Conservation (phyloP, 2,113 vertebrate species). For the Odocoileus virginianus region DNA sequence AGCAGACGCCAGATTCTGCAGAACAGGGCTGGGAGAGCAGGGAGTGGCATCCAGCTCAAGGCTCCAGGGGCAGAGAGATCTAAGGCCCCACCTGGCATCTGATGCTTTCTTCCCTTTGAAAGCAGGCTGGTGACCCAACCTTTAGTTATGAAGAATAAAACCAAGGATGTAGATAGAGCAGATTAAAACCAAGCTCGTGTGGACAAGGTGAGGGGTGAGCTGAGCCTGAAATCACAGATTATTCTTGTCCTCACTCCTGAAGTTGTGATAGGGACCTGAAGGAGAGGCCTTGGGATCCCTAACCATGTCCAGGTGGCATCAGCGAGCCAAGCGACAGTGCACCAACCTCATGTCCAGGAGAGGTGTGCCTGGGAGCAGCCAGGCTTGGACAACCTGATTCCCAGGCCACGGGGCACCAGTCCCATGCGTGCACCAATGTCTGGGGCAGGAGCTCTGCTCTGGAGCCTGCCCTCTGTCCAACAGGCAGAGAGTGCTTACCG, state of each 20-base stretch:
- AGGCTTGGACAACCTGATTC: too few species aligned
- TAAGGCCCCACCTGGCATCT: neutral
- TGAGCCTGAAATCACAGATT: neutral
- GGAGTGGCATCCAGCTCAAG: neutral
- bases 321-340: fast-evolving
- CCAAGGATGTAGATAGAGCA: neutral
- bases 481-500: neutral
- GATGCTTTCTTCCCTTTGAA: neutral
- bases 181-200: neutral
- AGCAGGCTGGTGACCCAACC: neutral
- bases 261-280: neutral
- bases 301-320: neutral
- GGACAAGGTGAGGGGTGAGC: neutral
- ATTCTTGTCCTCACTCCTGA: neutral
- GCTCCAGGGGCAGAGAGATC: neutral
- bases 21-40: neutral
- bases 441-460: neutral
- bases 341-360: neutral
- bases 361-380: neutral
- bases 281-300: neutral
- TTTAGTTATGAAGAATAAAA: neutral
- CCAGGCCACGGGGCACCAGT: neutral
- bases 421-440: neutral
- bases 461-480: neutral
- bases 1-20: neutral